Base-by-base conservation (phyloP, 1,140 invertebrate genomes). In the Antheraea pernyi region DNA sequence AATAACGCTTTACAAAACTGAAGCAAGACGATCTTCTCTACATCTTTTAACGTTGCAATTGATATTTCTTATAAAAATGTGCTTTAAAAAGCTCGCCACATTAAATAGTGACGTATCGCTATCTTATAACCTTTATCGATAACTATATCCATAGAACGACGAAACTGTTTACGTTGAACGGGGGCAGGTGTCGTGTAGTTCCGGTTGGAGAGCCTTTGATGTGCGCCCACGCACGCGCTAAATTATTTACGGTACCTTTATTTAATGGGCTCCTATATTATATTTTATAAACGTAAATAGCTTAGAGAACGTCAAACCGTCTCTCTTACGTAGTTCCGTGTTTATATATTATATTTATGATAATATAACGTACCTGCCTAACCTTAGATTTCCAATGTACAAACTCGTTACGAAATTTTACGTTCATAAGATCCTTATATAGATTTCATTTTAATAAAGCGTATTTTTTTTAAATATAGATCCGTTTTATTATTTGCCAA, bases 121-220 rank as follows among this genome's bases (percentile, higher is more conserved):
- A 18, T 19, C 19, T 65, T n/a, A 11, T 42, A 10, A 18, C 18
- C 19, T 53, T 16, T 53, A 53, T 53, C 46, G 46, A 42, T 42
- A 42, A 11, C 11, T 8, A 42, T 42, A 42, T 42, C 39, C 8
- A n/a, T 53, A 53, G 59, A 22, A 22, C 19, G 19, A 60, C 13
- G 19, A 60, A 22, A 22, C 7, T 60, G 59, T 60, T 19, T 60
- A 30, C 22, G 22, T 60, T 22, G 16, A 60, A 60, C 64, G 18
- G 65, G 22, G 69, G 67, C 78, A 82, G 78, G 77, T 82, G 78
- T 78, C 74, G 69, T 66, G 65, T 64, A 74, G 78, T 75, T 78
- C 78, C 78, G 77, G 72, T 68, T 78, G 65, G 30, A 48, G 65
- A 59, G 9, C 72, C 68, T 78, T 79, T 80, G 76, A 80, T 80